Percentiles rank a stretch among this genome's conserved stretches.
Conservation (phyloP, 1,140 invertebrate species). For the Seison nebaliae region DNA sequence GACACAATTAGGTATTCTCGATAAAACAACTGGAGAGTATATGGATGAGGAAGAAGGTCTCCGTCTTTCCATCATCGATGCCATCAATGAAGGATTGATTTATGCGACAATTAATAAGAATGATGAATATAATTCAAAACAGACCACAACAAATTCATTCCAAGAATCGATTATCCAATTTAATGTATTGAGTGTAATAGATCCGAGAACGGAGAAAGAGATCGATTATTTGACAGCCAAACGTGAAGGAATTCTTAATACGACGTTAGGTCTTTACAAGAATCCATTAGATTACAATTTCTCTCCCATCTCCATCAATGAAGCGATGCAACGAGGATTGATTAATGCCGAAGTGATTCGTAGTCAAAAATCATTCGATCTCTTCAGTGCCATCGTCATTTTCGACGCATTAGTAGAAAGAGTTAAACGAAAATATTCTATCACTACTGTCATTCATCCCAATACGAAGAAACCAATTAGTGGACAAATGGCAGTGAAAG, state of each 20-base stretch:
- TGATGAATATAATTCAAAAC: constrained; percentile 1
- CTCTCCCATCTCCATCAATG: constrained; percentile 1
- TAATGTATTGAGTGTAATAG: constrained; percentile 11
- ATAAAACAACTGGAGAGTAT: constrained; percentile 10
- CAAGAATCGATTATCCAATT: constrained; percentile 6
- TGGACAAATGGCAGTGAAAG: constrained; percentile 4
- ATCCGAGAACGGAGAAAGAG: background rate
- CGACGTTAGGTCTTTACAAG: constrained; percentile 10
- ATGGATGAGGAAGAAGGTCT: constrained; percentile 6
- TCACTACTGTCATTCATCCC: constrained; percentile 7
- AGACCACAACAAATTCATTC: constrained; percentile 7
- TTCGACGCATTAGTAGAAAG: constrained; percentile 8
- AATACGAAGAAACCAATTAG: constrained; percentile 4
- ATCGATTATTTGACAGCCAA: constrained; percentile 10
- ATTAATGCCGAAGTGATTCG: constrained; percentile 7
- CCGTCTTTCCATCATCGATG: constrained; percentile 5
- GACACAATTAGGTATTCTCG: constrained; percentile 7
- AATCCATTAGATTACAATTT: constrained; percentile 1
- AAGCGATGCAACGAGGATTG: constrained; percentile 7
- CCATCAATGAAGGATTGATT: constrained; percentile 12
- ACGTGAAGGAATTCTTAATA: constrained; percentile 8
- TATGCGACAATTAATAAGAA: constrained; percentile 10
- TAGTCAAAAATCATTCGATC: constrained; percentile 1
- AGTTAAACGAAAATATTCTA: constrained; percentile 1
- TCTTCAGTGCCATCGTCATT: constrained; percentile 8